phyloP scores from a whole-genome alignment of 2,888 invertebrate genomes.

The Phyllotreta striolata region DNA sequence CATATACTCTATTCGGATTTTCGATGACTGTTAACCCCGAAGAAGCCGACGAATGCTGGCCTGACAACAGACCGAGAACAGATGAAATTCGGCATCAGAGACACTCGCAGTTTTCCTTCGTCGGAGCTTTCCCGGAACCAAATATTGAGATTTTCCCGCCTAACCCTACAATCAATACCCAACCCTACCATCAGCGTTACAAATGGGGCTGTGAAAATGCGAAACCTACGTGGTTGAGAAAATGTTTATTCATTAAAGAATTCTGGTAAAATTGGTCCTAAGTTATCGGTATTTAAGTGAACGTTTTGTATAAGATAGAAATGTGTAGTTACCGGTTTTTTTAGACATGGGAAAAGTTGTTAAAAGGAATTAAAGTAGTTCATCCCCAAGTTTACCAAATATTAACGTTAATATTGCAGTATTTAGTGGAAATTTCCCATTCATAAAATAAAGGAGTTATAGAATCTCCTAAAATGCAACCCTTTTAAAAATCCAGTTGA shows the following conservation, averaged over 20 bases:
- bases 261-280: no score
- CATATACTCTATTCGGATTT: background rate
- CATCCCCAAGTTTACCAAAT: no score
- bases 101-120: slow-evolving; percentile 43
- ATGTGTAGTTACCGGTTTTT: no score
- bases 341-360: no score
- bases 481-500: background rate
- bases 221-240: no score
- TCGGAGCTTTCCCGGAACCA: slow-evolving; percentile 51
- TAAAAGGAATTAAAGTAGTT: background rate
- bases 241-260: no score
- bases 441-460: no score
- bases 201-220: background rate
- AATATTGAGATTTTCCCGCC: slow-evolving; percentile 56
- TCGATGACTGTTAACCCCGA: slow-evolving; percentile 3
- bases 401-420: no score
- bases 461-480: no score
- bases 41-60: slow-evolving; percentile 15
- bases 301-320: no score
- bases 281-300: no score
- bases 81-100: slow-evolving; percentile 36
- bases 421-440: no score
- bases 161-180: slow-evolving; percentile 53
- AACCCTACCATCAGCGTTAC: slow-evolving; percentile 43
- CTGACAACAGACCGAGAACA: slow-evolving; percentile 35